phyloP scores from a whole-genome alignment of 2,113 vertebrate genomes.

The Arizona elegans region DNA sequence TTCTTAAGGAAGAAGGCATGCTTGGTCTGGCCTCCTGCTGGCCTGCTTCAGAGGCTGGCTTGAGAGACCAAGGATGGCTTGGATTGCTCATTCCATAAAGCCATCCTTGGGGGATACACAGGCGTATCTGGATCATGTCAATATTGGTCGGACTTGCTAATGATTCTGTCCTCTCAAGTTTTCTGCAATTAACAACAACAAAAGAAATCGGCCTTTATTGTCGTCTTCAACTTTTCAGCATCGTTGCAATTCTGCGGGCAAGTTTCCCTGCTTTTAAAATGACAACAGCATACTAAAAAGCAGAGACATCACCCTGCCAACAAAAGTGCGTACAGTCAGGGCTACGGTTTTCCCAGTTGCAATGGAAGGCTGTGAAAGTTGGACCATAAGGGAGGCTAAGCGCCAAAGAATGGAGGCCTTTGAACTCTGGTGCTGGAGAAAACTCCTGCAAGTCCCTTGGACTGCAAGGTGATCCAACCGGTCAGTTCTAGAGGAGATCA shows the following conservation, averaged over 20 bases:
- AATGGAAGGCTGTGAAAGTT: too few relatives aligned
- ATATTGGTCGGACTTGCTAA: neutral
- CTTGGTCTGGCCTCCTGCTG: neutral
- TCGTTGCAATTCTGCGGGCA: neutral
- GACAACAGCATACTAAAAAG: neutral
- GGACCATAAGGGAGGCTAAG: too few relatives aligned
- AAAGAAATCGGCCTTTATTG: neutral
- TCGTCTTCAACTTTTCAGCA: neutral
- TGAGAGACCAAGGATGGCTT: neutral
- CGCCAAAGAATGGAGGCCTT: too few relatives aligned
- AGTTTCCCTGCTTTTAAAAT: neutral
- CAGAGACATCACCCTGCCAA: too few relatives aligned
- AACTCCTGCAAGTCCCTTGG: too few relatives aligned
- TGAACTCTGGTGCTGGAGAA: too few relatives aligned
- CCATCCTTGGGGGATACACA: neutral
- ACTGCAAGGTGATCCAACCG: too few relatives aligned
- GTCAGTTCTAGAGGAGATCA: too few relatives aligned
- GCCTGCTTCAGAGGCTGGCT: neutral
- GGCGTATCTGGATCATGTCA: neutral
- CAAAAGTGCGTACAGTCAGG: too few relatives aligned
- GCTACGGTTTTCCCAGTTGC: too few relatives aligned
- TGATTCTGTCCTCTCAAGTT: neutral
- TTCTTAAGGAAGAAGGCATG: slow-evolving; percentile 14
- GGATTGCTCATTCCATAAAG: neutral
- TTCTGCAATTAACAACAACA: neutral